Evolutionary conservation across 2,888 invertebrate genomes (phyloP).

Genomic region (Cinara cedri): DNA sequence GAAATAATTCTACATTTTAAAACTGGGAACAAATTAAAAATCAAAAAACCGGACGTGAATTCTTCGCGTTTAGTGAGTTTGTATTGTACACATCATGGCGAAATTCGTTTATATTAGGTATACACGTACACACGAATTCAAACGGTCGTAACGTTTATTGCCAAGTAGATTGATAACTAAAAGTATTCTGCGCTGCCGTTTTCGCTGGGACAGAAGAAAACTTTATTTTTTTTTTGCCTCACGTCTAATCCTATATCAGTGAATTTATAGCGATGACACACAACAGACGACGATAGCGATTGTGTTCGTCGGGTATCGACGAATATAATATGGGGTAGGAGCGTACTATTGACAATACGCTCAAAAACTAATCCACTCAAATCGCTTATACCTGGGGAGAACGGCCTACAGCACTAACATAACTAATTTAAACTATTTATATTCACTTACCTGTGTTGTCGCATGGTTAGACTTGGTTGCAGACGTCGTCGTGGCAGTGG

Average conservation of each 20-base stretch:
- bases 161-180: neutral
- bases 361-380: constrained; percentile 5
- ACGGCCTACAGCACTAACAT: neutral
- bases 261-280: constrained; percentile 10
- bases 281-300: neutral
- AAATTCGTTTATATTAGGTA: no score
- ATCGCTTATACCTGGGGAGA: neutral
- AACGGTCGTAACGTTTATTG: constrained; percentile 23
- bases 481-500: constrained; percentile 59
- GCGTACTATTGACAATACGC: neutral
- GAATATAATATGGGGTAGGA: neutral
- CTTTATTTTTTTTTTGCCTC: neutral
- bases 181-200: neutral
- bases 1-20: no score
- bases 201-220: neutral
- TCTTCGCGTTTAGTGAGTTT: no score
- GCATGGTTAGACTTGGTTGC: constrained; percentile 45
- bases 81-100: no score
- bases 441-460: constrained; percentile 36
- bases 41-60: no score
- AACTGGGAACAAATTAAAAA: no score
- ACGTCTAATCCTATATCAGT: no score
- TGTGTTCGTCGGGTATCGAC: neutral
- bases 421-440: constrained; percentile 6
- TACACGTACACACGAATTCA: neutral